Conservation (phyloP, 2,888 invertebrate genomes). For the Timandra comae region DNA sequence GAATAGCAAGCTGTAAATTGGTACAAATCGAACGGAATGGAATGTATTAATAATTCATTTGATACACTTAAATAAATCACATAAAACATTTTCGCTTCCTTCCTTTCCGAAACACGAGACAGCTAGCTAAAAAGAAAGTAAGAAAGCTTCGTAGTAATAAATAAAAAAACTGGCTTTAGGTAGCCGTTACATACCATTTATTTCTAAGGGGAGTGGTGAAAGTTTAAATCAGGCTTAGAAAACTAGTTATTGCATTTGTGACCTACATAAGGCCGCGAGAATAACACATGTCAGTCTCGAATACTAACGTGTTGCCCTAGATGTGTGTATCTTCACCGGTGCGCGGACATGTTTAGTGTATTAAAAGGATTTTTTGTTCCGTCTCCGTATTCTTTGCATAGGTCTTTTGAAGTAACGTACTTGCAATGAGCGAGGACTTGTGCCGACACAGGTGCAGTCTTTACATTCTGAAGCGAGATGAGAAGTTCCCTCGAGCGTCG, state of each 20-base stretch:
- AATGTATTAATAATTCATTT: neutral
- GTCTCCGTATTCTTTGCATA: too few species aligned
- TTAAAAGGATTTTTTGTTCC: constrained; percentile 4
- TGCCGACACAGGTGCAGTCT: constrained; percentile 10
- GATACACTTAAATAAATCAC: neutral
- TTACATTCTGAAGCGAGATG: constrained; percentile 22
- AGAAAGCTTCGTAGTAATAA: constrained; percentile 25
- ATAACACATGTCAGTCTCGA: constrained; percentile 11
- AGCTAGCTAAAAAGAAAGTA: constrained; percentile 20
- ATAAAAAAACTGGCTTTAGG: constrained; percentile 42
- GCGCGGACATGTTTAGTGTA: neutral
- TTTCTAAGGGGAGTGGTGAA: constrained; percentile 46
- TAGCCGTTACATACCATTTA: constrained; percentile 40
- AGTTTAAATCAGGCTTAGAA: constrained; percentile 45
- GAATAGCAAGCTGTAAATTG: too few species aligned
- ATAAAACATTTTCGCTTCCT: neutral
- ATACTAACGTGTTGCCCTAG: constrained; percentile 8
- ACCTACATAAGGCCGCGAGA: constrained; percentile 16
- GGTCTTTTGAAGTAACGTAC: too few species aligned
- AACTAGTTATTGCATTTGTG: constrained; percentile 38
- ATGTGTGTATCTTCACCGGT: constrained; percentile 3
- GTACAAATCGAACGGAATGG: neutral
- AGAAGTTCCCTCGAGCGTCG: constrained; percentile 35
- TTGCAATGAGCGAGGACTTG: too few species aligned
- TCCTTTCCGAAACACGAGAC: neutral